phyloP scores from a whole-genome alignment of 2,888 invertebrate genomes.

The Koerneria pararmatus region DNA sequence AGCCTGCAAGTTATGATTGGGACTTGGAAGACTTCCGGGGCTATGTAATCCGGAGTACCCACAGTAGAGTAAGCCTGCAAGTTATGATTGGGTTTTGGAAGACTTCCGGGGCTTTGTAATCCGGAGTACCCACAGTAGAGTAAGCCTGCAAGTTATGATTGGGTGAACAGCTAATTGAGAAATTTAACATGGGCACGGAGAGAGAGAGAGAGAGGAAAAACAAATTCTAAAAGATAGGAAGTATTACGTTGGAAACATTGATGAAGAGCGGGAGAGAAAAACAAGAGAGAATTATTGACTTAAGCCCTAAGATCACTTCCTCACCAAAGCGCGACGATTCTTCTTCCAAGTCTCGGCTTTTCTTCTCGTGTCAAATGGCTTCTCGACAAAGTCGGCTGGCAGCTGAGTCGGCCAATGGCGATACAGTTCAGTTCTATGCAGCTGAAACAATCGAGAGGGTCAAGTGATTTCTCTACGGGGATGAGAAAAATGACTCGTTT shows the following conservation, averaged over 20 bases:
- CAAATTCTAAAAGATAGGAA: not conserved
- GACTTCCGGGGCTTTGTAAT: conserved; percentile 99
- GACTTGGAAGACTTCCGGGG: conserved; percentile 89
- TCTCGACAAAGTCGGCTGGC: conserved; percentile 60
- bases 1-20: too few species aligned
- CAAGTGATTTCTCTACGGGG: not conserved
- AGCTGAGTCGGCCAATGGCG: conserved; percentile 57
- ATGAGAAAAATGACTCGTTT: too few species aligned
- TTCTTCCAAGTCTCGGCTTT: conserved; percentile 98
- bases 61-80: conserved; percentile 68
- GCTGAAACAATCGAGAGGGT: conserved; percentile 65
- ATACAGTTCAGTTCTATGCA: conserved; percentile 98
- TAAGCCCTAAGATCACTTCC: too few species aligned
- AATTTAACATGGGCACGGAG: too few species aligned
- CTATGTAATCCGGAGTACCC: conserved; percentile 98
- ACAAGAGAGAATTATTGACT: not conserved
- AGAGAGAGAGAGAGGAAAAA: too few species aligned
- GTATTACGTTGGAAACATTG: not conserved
- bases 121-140: conserved; percentile 82
- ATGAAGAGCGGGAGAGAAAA: not conserved
- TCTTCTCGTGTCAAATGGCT: conserved; percentile 92
- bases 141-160: conserved; percentile 66
- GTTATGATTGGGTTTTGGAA: too few species aligned
- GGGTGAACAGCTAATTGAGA: too few species aligned
- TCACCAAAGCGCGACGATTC: conserved; percentile 73